Evolutionary conservation across 2,888 invertebrate genomes (phyloP).

Genomic region (Erynnis tages): DNA sequence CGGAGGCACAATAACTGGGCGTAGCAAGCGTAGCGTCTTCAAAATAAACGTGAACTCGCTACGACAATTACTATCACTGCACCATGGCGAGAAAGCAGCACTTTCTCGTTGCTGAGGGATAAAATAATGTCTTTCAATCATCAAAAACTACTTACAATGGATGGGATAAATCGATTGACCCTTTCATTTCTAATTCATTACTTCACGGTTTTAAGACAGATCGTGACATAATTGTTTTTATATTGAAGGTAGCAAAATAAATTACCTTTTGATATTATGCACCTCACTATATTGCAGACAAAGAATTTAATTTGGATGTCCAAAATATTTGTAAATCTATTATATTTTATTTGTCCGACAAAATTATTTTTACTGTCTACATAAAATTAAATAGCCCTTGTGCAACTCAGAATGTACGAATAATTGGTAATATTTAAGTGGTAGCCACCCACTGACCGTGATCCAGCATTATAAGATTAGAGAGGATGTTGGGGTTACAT

Average conservation of each 20-base stretch:
- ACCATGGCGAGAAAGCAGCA: constrained; percentile 54
- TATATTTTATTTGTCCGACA: too few relatives aligned
- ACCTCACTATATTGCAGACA: too few relatives aligned
- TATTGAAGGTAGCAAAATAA: too few relatives aligned
- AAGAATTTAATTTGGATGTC: too few relatives aligned
- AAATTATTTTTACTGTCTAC: too few relatives aligned
- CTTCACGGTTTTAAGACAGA: too few relatives aligned
- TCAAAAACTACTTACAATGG: not conserved
- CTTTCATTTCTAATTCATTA: not conserved
- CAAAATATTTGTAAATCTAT: too few relatives aligned
- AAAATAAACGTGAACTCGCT: constrained; percentile 57
- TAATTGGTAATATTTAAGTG: too few relatives aligned
- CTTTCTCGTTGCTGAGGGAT: constrained; percentile 58
- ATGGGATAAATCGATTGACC: not conserved
- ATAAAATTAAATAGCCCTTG: too few relatives aligned
- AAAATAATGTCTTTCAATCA: constrained; percentile 48
- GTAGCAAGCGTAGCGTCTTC: constrained; percentile 38
- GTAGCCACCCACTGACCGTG: not conserved
- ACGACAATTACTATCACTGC: constrained; percentile 28
- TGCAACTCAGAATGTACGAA: too few relatives aligned
- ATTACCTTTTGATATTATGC: too few relatives aligned
- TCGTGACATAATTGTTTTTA: too few relatives aligned
- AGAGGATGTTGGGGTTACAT: constrained; percentile 8
- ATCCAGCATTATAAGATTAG: constrained; percentile 19
- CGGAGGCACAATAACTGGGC: constrained; percentile 1